phyloP scores from a whole-genome alignment of 1,140 invertebrate species.

The Drosophila orosa region DNA sequence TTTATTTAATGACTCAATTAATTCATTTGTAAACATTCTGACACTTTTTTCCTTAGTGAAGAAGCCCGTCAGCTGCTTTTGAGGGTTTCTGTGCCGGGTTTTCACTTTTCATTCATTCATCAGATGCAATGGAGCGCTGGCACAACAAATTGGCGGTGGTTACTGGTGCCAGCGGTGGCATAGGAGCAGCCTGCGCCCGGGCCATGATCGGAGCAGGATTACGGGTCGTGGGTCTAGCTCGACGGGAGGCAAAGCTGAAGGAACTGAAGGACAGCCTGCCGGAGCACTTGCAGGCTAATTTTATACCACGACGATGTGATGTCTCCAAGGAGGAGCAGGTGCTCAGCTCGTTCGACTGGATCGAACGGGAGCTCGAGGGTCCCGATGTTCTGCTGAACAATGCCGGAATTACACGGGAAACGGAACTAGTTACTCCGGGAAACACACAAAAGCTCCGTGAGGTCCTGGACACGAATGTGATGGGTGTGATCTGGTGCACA shows the following conservation, averaged over 20 bases:
- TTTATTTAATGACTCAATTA: no score
- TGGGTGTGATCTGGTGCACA: constrained; percentile 88
- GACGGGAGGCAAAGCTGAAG: constrained; percentile 87
- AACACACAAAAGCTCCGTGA: constrained; percentile 80
- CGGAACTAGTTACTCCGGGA: constrained; percentile 84
- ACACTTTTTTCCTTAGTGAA: background rate
- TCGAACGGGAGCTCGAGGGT: constrained; percentile 87
- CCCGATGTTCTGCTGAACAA: constrained; percentile 91
- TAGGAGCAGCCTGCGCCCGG: constrained; percentile 85
- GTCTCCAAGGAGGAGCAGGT: constrained; percentile 89
- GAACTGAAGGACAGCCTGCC: constrained; percentile 80
- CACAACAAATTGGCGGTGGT: constrained; percentile 82
- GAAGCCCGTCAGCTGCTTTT: constrained; percentile 24
- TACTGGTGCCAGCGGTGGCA: constrained; percentile 85
- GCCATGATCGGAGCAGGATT: constrained; percentile 85
- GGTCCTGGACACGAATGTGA: constrained; percentile 89
- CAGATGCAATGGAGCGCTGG: constrained; percentile 75
- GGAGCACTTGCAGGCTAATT: constrained; percentile 72
- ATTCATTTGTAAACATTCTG: no score
- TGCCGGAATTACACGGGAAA: constrained; percentile 87
- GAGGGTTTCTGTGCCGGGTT: background rate
- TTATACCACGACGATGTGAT: constrained; percentile 86
- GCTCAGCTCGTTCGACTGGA: constrained; percentile 87
- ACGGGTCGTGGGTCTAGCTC: constrained; percentile 89
- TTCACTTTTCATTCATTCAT: constrained; percentile 25